Evolutionary conservation across 2,888 invertebrate species (phyloP), one percentile per base, ranked within the genome.

Genomic region (Lasioglossum villosulum): DNA sequence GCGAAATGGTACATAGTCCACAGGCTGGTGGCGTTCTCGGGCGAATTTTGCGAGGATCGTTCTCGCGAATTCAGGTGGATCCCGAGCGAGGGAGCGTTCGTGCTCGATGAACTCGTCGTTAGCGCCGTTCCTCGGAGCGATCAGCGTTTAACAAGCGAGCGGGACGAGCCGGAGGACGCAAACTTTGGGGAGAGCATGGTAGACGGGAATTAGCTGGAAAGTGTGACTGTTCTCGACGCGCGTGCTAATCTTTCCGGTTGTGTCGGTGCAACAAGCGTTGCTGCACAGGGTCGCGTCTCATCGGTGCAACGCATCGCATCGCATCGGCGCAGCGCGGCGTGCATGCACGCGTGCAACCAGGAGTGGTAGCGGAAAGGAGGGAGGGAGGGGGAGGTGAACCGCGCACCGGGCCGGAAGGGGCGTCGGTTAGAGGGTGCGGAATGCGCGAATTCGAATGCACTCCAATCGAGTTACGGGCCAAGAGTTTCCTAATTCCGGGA

Each of bases 401-500:
- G 16, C 10, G 14, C 63, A 30, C 27, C 12, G 39, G 19, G 39
- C 37, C 66, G n/a, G 16, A 34, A 8, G 23, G 59, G 48, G 56
- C 16, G 52, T 52, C 34, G 30, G 27, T 16, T 16, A 30, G 19
- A 68, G 6, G 78, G 42, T 42, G 27, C 23, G 82, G 82, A 82
- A 78, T 78, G 79, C 78, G 83, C 63, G 80, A 80, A 86, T 88
- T 88, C 87, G 83, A 88, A 89, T 89, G 84, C 84, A 84, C 88
- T 80, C 86, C 88, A 78, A 88, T 89, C 86, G 86, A 88, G 88
- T 88, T 89, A 88, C 88, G 81, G 80, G 86, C 84, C 84, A 84
- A 80, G 88, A 86, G 88, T 89, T 89, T 80, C 86, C 88, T 84
- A 88, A 89, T 89, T 88, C 88, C 80, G 63, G 77, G 86, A 86